Evolutionary conservation across 2,888 invertebrate species (phyloP).

Genomic region (Melanostoma mellinum): DNA sequence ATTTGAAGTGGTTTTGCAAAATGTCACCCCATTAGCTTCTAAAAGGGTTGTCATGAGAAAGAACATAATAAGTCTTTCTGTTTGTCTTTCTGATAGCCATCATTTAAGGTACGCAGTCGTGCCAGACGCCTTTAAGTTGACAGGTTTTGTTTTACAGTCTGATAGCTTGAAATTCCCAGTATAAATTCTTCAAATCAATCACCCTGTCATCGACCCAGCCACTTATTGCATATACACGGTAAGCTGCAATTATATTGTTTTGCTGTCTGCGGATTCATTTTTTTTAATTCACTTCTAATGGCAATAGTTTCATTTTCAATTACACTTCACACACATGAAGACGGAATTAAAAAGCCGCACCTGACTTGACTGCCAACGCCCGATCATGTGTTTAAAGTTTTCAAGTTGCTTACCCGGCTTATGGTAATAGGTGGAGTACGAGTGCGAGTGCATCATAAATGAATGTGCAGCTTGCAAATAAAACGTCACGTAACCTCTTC

Average conservation of each 20-base stretch:
- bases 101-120: too few relatives aligned
- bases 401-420: conserved; percentile 4
- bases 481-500: conserved; percentile 32
- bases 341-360: conserved; percentile 49
- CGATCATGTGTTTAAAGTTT: conserved; percentile 23
- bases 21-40: too few relatives aligned
- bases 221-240: conserved; percentile 7
- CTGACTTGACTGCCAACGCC: conserved; percentile 46
- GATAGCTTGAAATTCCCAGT: conserved; percentile 14
- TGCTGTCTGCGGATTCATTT: conserved; percentile 9
- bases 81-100: too few relatives aligned
- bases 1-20: too few relatives aligned
- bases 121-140: too few relatives aligned
- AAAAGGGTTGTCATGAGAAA: too few relatives aligned
- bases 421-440: conserved; percentile 43
- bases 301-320: conserved; percentile 41
- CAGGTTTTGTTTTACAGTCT: background rate
- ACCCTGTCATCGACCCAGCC: conserved; percentile 24
- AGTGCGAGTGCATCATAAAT: conserved; percentile 41
- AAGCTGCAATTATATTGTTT: conserved; percentile 6
- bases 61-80: too few relatives aligned
- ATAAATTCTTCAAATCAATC: background rate
- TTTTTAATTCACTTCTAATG: conserved; percentile 38
- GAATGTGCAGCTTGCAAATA: conserved; percentile 6
- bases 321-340: conserved; percentile 33